Evolutionary conservation across 2,113 vertebrate species (phyloP).

Genomic region (Brienomyrus longianalis): DNA sequence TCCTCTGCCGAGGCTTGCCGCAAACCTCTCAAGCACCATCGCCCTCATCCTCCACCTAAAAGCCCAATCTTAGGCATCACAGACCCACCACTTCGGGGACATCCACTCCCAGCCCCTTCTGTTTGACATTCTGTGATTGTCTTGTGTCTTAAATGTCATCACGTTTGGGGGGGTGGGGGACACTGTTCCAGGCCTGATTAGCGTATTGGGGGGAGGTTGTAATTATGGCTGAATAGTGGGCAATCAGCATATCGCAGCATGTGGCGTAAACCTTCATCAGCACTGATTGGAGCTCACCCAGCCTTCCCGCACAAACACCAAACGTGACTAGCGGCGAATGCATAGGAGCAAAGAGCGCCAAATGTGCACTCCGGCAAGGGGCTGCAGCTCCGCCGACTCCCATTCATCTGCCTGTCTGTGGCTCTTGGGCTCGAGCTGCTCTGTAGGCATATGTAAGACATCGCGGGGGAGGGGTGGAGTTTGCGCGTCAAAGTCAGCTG

Average conservation of each 20-base stretch:
- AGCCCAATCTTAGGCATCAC: neutral
- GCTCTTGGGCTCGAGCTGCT: neutral
- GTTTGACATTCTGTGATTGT: neutral
- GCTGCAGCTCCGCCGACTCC: too few species aligned
- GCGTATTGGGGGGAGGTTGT: neutral
- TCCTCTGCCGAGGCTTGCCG: neutral
- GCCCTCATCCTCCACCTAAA: neutral
- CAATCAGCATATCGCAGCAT: conserved; percentile 17
- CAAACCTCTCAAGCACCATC: neutral
- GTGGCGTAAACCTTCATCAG: conserved; percentile 5
- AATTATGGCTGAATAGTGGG: neutral
- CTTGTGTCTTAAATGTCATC: conserved; percentile 15
- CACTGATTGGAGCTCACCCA: neutral
- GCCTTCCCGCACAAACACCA: neutral
- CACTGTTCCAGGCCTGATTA: conserved; percentile 4
- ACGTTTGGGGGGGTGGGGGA: neutral
- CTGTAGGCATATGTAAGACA: neutral
- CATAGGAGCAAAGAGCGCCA: neutral
- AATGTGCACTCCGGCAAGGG: too few species aligned
- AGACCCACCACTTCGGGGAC: neutral
- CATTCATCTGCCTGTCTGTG: neutral
- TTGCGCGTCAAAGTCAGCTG: neutral
- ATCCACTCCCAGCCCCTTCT: neutral
- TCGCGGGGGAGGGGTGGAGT: neutral
- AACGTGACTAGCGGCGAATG: neutral